phyloP scores from a whole-genome alignment of 2,888 invertebrate species.

The Ashinkailepas kermadecensis region DNA sequence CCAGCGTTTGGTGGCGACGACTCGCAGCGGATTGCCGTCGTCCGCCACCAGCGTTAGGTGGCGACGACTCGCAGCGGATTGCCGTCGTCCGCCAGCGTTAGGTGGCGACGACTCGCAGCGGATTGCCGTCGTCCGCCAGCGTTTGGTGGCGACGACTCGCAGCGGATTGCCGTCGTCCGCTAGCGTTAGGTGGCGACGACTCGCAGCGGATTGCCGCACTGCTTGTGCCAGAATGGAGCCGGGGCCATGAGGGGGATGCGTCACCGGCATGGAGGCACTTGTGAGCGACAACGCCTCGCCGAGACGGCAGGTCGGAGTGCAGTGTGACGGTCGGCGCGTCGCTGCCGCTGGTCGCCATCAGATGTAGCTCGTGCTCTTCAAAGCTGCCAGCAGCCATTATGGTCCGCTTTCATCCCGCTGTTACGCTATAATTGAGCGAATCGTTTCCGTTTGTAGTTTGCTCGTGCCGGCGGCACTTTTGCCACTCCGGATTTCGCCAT shows the following conservation, averaged over 20 bases:
- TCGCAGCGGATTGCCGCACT: background rate
- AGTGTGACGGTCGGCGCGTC: background rate
- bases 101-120: too few species aligned
- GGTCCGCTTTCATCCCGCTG: background rate
- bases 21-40: too few species aligned
- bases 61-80: too few species aligned
- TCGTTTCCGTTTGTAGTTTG: background rate
- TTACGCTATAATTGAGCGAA: background rate
- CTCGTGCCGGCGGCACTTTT: background rate
- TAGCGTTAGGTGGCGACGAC: too few species aligned
- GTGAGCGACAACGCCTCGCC: background rate
- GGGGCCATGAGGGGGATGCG: background rate
- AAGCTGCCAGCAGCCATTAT: background rate
- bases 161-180: too few species aligned
- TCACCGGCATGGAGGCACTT: background rate
- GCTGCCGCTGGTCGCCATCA: background rate
- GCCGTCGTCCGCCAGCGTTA: background rate
- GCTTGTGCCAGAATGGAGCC: background rate
- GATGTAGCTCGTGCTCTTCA: background rate
- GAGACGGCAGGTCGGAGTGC: background rate
- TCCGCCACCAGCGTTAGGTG: too few species aligned
- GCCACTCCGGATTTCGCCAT: background rate
- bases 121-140: background rate
- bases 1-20: too few species aligned
- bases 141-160: too few species aligned